Evolutionary conservation across 1,140 invertebrate genomes (phyloP), one percentile per base, ranked within the genome.

Genomic region (Heliconius melpomene): DNA sequence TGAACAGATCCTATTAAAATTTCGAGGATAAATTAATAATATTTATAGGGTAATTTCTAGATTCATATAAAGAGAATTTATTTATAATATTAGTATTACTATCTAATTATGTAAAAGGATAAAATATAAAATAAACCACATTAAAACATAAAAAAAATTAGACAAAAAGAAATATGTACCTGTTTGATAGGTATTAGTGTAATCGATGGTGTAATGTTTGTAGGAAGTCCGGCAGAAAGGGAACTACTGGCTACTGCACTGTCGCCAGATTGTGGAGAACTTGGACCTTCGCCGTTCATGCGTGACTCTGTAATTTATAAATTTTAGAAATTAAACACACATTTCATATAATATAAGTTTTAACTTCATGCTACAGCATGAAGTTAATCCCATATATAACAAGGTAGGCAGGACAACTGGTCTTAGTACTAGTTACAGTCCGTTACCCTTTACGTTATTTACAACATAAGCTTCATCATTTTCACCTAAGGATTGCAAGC

Each of bases 181-280:
- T 98, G 97, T 91, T 98, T 98, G 80, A 98, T 98, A 72, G 97
- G 97, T 94, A 98, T 98, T n/a, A 98, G 92, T 26, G 97, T 97
- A 82, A 98, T 97, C 23, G 97, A 97, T 11, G 97, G 97, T 82
- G 97, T 98, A 85, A 97, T 97, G 88, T 95, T 96, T 77, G 94
- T 86, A 82, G 88, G 90, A 83, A 92, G 82, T 75, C 88, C 90
- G 85, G 87, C 87, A 82, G 90, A 92, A 87, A 95, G 94, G 83
- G 96, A 97, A 89, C 96, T 97, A 78, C 96, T 96, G 26, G 97
- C 96, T 60, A 96, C 95, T 73, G 97, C 97, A 60, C 97, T 97
- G 89, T 97, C 97, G 2, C 96, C 97, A 36, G 97, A 97, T 84
- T 97, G 96, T 7, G 97, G 97, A 77, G 97, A 97, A 82, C 96